Conservation (phyloP, 2,113 vertebrate genomes). For the Axis porcinus region DNA sequence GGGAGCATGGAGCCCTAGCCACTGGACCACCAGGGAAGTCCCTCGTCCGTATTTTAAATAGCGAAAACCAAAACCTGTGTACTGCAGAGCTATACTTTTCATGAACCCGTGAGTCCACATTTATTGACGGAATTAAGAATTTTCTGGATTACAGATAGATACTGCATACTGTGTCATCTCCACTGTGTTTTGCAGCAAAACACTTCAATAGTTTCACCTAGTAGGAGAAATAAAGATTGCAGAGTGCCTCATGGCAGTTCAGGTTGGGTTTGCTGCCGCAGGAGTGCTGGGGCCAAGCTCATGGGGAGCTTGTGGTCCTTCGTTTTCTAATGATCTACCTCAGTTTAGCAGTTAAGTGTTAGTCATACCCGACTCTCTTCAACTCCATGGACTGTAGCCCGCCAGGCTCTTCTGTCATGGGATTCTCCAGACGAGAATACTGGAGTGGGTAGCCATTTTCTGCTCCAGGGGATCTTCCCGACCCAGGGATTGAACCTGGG, state of each 20-base stretch:
- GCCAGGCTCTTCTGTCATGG: neutral
- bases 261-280: neutral
- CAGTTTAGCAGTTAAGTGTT: neutral
- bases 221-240: neutral
- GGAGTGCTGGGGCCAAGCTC: neutral
- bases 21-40: too few species aligned
- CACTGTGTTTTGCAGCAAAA: neutral
- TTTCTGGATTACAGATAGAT: neutral
- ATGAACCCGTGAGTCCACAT: neutral
- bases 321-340: too few species aligned
- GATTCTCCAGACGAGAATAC: neutral
- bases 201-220: neutral
- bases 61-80: neutral
- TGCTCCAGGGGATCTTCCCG: neutral
- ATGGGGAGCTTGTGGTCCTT: neutral
- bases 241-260: neutral
- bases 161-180: neutral
- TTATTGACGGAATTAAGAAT: neutral
- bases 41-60: neutral
- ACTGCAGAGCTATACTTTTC: neutral
- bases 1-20: too few species aligned
- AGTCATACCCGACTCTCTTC: neutral
- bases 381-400: neutral
- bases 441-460: neutral
- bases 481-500: neutral